These are phyloP conservation scores for Australoheros facetus DNA, from an alignment of 2,797 vertebrate species.

Conservation along the genomic window DNA sequence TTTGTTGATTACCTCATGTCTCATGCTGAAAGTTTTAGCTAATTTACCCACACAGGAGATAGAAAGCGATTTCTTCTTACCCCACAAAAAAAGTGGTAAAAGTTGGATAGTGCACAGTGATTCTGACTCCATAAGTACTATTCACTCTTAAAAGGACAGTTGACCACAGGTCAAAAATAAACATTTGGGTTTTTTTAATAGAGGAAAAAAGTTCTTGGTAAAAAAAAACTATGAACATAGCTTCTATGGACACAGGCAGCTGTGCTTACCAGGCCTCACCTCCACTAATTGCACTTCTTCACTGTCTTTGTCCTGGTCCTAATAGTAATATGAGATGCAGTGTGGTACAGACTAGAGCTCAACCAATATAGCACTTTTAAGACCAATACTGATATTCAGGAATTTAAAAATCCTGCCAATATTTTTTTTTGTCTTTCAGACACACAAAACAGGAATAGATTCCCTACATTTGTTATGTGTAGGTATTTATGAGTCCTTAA, in stretches of 20 bases:
- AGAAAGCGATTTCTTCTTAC: not conserved
- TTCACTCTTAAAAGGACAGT: not conserved
- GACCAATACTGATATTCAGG: not conserved
- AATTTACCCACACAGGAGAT: not conserved
- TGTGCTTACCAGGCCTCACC: not conserved
- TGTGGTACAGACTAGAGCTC: no score
- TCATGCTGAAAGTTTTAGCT: slow-evolving; percentile 18
- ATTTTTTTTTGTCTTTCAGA: not conserved
- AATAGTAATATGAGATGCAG: not conserved
- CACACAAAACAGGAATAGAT: not conserved
- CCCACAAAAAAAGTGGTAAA: not conserved
- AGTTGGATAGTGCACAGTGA: not conserved
- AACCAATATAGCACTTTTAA: no score
- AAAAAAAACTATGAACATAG: not conserved
- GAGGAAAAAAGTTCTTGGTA: not conserved
- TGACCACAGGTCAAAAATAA: not conserved
- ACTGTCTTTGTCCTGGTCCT: not conserved
- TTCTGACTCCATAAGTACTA: not conserved
- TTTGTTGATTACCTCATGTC: slow-evolving; percentile 29
- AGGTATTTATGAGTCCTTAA: not conserved
- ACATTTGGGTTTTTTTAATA: not conserved
- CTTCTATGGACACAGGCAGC: not conserved
- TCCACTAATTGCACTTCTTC: no score
- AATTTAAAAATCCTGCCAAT: not conserved
- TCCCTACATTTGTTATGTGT: not conserved